Evolutionary conservation across 2,797 vertebrate species (phyloP), one percentile per base, ranked within the genome.

Genomic region (Nothura maculosa): DNA sequence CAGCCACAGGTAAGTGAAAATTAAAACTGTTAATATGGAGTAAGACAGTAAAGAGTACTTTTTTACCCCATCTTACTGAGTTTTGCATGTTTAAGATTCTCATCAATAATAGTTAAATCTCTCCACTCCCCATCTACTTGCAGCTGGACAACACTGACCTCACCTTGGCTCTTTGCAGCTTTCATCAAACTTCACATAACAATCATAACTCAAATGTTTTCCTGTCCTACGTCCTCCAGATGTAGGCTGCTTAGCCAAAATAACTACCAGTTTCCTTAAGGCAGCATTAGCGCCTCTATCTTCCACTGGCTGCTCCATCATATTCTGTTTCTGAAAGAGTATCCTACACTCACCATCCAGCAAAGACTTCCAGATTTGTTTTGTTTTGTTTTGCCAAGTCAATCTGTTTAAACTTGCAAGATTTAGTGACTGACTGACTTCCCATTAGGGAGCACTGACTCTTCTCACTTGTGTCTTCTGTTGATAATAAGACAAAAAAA

Each of bases 311-410:
- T 92, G 42, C 69, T 95, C 75, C 66, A 85, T 54, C 68, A 55
- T 68, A 34, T 68, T 82, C 75, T 90, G 4, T 32, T 90, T 94
- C 66, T 66, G 66, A 89, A 54, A 91, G 75, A 86, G 61, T 6
- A 0, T 85, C 90, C 80, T 80, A 90, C 64, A 61, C 81, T 85
- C 28, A 72, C 64, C 81, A 67, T n/a, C 43, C 34, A 92, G 79
- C 75, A 87, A 91, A 90, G 34, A 13, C 62, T 93, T 95, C 58
- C 93, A 95, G 90, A 84, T 77, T 92, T 52, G 36, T 43, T 88
- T 92, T 50, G 34, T 17, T 70, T 55, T 2, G 0, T 72, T 86
- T 81, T 85, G 45, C 48, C 48, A 50, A 50, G 45, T 80, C 72
- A 82, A 80, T 80, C 54, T 78, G 27, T 75, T 89, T 82, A 83